phyloP scores from a whole-genome alignment of 2,888 invertebrate genomes.

The Halictus ligatus region DNA sequence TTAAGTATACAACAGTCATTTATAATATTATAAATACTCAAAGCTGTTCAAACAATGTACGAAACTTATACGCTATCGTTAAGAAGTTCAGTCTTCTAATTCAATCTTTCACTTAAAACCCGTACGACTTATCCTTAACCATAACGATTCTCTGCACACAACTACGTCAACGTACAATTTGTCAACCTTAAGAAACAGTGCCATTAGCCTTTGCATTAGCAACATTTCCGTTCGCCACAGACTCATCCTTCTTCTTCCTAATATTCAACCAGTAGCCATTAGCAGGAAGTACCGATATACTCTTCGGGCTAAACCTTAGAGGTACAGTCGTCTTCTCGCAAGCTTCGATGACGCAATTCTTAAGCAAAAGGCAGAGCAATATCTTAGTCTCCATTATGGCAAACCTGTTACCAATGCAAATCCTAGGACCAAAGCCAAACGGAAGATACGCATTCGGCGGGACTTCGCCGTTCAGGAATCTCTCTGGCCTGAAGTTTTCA shows the following conservation, averaged over 20 bases:
- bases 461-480: slow-evolving; percentile 75
- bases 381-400: slow-evolving; percentile 79
- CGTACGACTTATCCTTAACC: too few relatives aligned
- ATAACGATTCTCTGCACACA: background rate
- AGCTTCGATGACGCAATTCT: slow-evolving; percentile 70
- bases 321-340: slow-evolving; percentile 83
- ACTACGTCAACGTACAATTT: background rate
- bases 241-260: background rate
- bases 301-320: slow-evolving; percentile 62
- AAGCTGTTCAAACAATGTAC: background rate
- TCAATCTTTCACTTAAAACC: too few relatives aligned
- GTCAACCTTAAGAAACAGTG: background rate
- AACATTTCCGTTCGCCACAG: background rate
- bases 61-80: too few relatives aligned
- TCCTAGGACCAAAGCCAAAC: slow-evolving; percentile 76
- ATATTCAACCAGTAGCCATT: slow-evolving; percentile 72
- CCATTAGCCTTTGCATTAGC: background rate
- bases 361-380: slow-evolving; percentile 69
- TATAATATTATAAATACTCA: background rate
- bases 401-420: slow-evolving; percentile 82
- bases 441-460: slow-evolving; percentile 63
- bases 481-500: slow-evolving; percentile 81
- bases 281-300: slow-evolving; percentile 53
- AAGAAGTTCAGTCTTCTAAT: too few relatives aligned
- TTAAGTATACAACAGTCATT: background rate